Conservation (phyloP, 2,888 invertebrate species). For the Yponomeuta cagnagella region DNA sequence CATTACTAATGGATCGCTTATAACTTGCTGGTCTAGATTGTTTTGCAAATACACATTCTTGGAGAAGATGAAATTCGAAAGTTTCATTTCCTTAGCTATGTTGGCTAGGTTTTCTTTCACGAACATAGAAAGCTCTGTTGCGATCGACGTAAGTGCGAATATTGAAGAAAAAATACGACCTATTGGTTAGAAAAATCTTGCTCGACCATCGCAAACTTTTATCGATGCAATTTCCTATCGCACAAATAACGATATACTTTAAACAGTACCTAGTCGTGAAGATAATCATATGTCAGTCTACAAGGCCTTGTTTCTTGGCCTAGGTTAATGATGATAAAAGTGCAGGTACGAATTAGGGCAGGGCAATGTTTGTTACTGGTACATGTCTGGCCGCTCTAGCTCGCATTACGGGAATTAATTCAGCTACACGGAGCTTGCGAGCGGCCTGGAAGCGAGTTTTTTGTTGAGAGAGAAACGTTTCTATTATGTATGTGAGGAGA, state of each 20-base stretch:
- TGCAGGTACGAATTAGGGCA: conserved; percentile 26
- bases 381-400: background rate
- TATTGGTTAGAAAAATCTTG: background rate
- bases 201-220: background rate
- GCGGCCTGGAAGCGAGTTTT: conserved; percentile 24
- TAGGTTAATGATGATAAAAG: conserved; percentile 20
- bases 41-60: background rate
- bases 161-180: background rate
- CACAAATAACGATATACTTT: background rate
- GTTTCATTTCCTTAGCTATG: background rate
- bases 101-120: too few species aligned
- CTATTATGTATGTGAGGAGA: conserved; percentile 40
- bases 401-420: conserved; percentile 31
- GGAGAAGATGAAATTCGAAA: background rate
- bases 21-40: conserved; percentile 3
- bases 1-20: conserved; percentile 10
- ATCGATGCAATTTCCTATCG: background rate
- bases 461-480: conserved; percentile 39
- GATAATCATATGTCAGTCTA: background rate
- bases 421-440: conserved; percentile 30
- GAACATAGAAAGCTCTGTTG: too few species aligned
- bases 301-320: background rate
- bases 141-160: too few species aligned
- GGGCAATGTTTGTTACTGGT: conserved; percentile 20
- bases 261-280: background rate